These are phyloP conservation scores for Rhagium mordax DNA, from an alignment of 2,888 invertebrate species.

Conservation along the genomic window DNA sequence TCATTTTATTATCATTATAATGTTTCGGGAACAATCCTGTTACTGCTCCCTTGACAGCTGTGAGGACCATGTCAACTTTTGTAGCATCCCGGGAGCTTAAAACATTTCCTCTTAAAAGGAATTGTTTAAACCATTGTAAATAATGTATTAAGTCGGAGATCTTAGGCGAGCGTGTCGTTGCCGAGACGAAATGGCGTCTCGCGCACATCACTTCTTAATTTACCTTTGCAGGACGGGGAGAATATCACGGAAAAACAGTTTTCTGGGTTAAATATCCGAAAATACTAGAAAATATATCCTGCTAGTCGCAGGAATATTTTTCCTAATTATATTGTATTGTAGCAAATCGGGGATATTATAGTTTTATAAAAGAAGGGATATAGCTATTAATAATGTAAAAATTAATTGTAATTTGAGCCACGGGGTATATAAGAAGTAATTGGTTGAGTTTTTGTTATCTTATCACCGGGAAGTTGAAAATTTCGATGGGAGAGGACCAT, in stretches of 20 bases:
- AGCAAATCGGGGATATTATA: too few species aligned
- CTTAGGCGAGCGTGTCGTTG: background rate
- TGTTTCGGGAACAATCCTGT: constrained; percentile 4
- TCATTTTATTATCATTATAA: background rate
- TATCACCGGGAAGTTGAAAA: too few species aligned
- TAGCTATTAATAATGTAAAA: too few species aligned
- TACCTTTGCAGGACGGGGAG: background rate
- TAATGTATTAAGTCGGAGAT: constrained; percentile 1
- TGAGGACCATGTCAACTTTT: background rate
- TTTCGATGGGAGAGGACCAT: too few species aligned
- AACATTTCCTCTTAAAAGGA: constrained; percentile 10
- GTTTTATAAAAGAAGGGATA: too few species aligned
- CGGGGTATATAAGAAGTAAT: too few species aligned
- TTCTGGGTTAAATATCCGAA: too few species aligned
- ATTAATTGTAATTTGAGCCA: too few species aligned
- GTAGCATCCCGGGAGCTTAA: background rate
- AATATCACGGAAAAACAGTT: background rate
- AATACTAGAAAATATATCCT: too few species aligned
- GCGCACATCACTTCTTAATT: background rate
- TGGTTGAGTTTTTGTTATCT: too few species aligned
- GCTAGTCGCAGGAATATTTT: too few species aligned
- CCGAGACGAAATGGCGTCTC: background rate
- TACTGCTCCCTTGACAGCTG: constrained; percentile 6
- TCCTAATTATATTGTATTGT: too few species aligned
- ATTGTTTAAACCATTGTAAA: constrained; percentile 14